Percentiles rank a stretch among this genome's conserved stretches.
Evolutionary conservation across 1,140 invertebrate genomes (phyloP).

Genomic region (Pogonognathellus flavescens): DNA sequence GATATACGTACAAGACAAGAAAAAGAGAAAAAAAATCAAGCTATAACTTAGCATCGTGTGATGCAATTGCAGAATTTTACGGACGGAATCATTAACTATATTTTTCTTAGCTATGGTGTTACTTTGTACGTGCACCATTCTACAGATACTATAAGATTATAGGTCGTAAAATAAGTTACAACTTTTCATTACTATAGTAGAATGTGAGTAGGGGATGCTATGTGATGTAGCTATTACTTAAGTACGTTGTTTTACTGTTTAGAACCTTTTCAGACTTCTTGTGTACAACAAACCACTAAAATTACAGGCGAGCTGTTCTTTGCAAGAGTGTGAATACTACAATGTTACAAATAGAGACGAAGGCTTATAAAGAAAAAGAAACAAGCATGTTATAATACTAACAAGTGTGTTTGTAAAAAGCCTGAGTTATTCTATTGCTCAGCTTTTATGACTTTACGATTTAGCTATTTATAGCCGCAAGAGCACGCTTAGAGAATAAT

Average conservation of each 20-base stretch:
- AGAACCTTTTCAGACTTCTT: too few species aligned
- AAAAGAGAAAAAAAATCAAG: neutral
- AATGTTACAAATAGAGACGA: too few species aligned
- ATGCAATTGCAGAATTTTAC: neutral
- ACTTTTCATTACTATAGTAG: neutral
- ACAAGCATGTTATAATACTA: too few species aligned
- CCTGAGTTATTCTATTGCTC: neutral
- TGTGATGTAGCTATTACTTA: too few species aligned
- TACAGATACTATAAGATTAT: neutral
- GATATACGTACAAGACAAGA: neutral
- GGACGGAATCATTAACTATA: neutral
- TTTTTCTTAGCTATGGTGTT: neutral
- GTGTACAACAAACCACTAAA: too few species aligned
- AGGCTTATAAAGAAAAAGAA: too few species aligned
- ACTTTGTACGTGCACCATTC: too few species aligned
- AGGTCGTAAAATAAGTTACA: conserved; percentile 32
- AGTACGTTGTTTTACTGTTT: too few species aligned
- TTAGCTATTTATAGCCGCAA: conserved; percentile 27
- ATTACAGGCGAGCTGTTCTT: too few species aligned
- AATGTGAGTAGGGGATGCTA: neutral
- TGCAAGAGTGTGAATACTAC: too few species aligned
- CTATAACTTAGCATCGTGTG: neutral
- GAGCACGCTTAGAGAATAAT: conserved; percentile 38
- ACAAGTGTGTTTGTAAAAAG: too few species aligned
- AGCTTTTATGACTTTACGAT: conserved; percentile 21